Conservation (phyloP, 2,888 invertebrate species). For the Ceratothoa steindachneri region DNA sequence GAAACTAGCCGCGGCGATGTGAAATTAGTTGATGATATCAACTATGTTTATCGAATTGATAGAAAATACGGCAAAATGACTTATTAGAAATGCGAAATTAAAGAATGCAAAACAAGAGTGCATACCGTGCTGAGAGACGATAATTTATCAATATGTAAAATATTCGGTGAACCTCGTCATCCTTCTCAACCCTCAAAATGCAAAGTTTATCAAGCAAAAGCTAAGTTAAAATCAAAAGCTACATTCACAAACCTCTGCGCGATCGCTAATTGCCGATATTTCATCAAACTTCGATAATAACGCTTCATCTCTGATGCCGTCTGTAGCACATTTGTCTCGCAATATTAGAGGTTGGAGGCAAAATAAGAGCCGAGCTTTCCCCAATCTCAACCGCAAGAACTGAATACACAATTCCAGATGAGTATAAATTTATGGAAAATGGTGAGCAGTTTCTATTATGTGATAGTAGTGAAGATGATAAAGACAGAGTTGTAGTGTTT, state of each 20-base stretch:
- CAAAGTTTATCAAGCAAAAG: neutral
- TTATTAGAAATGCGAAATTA: neutral
- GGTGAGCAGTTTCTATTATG: neutral
- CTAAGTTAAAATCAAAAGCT: neutral
- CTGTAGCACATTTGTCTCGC: neutral
- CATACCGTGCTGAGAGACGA: neutral
- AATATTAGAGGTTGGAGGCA: neutral
- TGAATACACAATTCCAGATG: neutral
- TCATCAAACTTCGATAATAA: neutral
- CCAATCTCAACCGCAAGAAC: neutral
- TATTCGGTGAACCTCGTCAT: neutral
- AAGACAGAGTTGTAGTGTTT: slow-evolving; percentile 1
- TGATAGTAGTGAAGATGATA: neutral
- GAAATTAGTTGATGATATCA: neutral
- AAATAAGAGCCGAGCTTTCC: neutral
- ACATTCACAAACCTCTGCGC: neutral
- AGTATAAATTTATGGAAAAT: neutral
- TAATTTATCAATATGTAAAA: neutral
- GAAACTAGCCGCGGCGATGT: neutral
- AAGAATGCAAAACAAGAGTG: neutral
- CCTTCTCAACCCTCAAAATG: neutral
- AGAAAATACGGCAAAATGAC: neutral
- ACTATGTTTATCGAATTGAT: neutral
- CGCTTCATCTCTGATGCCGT: neutral
- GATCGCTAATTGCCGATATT: neutral